Percentiles rank a stretch among this genome's conserved stretches.
Evolutionary conservation across 2,113 vertebrate species (phyloP).

Genomic region (Struthidea cinerea): DNA sequence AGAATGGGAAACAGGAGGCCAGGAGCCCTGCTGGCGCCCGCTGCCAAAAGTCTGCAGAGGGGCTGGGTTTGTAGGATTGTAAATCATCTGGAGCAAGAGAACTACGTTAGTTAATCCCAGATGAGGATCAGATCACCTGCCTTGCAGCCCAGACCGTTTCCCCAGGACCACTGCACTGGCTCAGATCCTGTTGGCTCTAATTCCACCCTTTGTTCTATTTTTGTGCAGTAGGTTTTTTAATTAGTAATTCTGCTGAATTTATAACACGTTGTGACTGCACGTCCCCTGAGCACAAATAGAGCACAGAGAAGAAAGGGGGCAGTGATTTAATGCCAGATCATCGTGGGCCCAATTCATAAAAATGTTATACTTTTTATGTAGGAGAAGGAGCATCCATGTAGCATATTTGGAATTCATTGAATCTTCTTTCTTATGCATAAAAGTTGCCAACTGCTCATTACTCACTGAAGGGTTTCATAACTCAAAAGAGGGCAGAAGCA

Average conservation of each 20-base stretch:
- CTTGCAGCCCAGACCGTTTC: slow-evolving; percentile 20
- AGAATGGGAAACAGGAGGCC: slow-evolving; percentile 18
- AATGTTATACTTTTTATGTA: slow-evolving; percentile 23
- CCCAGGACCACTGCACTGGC: slow-evolving; percentile 35
- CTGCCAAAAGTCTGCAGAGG: neutral
- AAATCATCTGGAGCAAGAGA: slow-evolving; percentile 41
- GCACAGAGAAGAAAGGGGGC: slow-evolving; percentile 27
- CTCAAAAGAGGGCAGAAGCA: slow-evolving; percentile 50
- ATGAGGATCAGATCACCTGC: slow-evolving; percentile 58
- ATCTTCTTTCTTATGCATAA: slow-evolving; percentile 58
- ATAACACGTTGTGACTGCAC: slow-evolving; percentile 6
- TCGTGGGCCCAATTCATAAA: slow-evolving; percentile 28
- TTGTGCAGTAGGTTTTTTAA: slow-evolving; percentile 48
- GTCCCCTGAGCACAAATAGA: slow-evolving; percentile 27
- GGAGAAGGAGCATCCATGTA: slow-evolving; percentile 21
- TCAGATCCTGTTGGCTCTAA: slow-evolving; percentile 41
- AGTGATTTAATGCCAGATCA: slow-evolving; percentile 43
- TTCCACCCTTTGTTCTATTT: slow-evolving; percentile 59
- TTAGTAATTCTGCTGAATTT: slow-evolving; percentile 61
- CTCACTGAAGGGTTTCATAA: slow-evolving; percentile 54
- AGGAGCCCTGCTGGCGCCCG: neutral
- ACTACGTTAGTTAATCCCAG: slow-evolving; percentile 46
- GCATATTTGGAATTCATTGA: slow-evolving; percentile 46
- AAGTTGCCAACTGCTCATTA: slow-evolving; percentile 65
- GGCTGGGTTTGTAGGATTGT: neutral